Evolutionary conservation across 2,888 invertebrate species (phyloP).

Genomic region (Ochropleura plecta): DNA sequence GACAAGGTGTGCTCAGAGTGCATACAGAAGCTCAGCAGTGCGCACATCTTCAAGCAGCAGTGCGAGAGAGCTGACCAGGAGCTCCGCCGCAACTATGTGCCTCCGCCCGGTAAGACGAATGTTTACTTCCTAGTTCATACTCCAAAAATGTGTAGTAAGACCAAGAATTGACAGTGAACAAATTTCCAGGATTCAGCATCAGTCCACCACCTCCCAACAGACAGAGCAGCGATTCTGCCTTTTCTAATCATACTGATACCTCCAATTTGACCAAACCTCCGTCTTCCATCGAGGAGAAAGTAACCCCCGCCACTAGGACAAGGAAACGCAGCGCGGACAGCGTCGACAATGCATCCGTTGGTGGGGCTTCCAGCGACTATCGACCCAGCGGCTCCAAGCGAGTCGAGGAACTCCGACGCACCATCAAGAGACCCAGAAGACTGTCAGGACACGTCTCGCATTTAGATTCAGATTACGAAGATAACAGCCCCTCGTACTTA

Average conservation of each 20-base stretch:
- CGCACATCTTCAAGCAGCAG: constrained; percentile 89
- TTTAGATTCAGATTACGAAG: constrained; percentile 84
- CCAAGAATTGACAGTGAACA: constrained; percentile 11
- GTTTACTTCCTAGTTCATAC: neutral
- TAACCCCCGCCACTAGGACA: constrained; percentile 71
- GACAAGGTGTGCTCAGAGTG: constrained; percentile 89
- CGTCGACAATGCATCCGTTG: constrained; percentile 77
- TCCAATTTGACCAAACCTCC: constrained; percentile 80
- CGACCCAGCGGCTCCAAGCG: constrained; percentile 79
- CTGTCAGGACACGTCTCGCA: constrained; percentile 69
- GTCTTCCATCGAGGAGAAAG: constrained; percentile 75
- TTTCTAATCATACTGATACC: constrained; percentile 84
- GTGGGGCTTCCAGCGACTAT: constrained; percentile 79
- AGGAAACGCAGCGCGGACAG: constrained; percentile 85
- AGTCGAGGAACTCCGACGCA: constrained; percentile 79
- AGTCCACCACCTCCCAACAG: constrained; percentile 82
- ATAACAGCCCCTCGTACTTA: constrained; percentile 78
- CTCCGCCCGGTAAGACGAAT: constrained; percentile 79
- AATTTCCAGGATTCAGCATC: constrained; percentile 80
- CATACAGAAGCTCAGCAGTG: constrained; percentile 87
- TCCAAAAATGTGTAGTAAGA: neutral
- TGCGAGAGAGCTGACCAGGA: constrained; percentile 88
- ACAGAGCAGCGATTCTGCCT: constrained; percentile 88
- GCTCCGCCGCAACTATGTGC: constrained; percentile 85
- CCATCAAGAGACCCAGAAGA: constrained; percentile 76